A percentile compares a stretch with the other conserved stretches of the same genome.
These are phyloP conservation scores for Panthera leo DNA, from an alignment of 2,113 vertebrate species.

Conservation along the genomic window DNA sequence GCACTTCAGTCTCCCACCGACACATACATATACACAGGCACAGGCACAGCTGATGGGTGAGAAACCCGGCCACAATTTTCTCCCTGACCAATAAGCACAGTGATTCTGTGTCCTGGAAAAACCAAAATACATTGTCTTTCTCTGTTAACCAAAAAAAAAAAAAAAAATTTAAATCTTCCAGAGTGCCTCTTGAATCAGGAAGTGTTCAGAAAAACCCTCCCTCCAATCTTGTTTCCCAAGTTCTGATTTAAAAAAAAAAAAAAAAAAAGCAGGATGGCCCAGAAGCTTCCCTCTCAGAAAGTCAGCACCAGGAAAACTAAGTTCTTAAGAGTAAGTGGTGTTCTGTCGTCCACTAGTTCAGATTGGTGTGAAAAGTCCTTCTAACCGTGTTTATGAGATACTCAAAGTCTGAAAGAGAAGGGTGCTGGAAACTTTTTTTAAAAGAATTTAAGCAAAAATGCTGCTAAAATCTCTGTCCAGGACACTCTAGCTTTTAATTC, in stretches of 20 bases:
- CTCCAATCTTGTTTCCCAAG: neutral
- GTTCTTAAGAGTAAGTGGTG: neutral
- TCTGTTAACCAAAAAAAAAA: neutral
- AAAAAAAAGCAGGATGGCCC: neutral
- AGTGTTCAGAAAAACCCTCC: neutral
- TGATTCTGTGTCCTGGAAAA: neutral
- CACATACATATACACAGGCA: neutral
- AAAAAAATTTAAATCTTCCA: neutral
- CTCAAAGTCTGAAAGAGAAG: neutral
- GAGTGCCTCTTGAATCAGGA: neutral
- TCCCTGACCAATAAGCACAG: neutral
- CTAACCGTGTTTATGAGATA: neutral
- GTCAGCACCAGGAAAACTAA: neutral
- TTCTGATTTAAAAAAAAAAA: neutral
- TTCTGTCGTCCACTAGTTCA: neutral
- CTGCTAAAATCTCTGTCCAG: neutral
- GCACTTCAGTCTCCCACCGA: accelerated
- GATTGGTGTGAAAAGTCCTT: neutral
- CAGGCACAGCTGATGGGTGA: neutral
- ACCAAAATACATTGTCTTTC: neutral
- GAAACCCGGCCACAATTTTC: neutral
- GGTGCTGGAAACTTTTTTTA: neutral
- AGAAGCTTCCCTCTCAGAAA: neutral
- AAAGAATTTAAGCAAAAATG: neutral
- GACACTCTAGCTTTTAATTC: neutral